Base-by-base conservation (phyloP, 2,797 vertebrate species). In the Neosalanx taihuensis region DNA sequence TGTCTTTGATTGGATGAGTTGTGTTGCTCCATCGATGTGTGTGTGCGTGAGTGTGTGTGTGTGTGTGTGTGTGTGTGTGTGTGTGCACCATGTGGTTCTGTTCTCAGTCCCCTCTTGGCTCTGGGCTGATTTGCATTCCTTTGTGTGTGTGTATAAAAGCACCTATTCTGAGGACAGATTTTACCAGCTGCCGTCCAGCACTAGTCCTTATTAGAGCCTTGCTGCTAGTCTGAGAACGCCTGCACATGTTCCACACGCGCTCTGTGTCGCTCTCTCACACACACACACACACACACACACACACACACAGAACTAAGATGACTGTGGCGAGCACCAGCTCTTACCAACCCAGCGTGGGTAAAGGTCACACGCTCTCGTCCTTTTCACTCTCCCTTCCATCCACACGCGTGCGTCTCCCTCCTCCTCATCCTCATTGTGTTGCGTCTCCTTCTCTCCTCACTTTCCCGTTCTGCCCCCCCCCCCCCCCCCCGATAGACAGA, bases 111-210 rank as follows among this genome's bases (percentile, higher is more conserved):
- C 93, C 94, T 89, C 95, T 96, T 93, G 87, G 94, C 93, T 91
- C 92, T 93, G 94, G 93, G 94, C 95, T 97, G 95, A 99, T 99
- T 99, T 97, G 94, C 96, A 96, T 96, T 94, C 94, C 95, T 96
- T 99, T 99, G 97, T 99, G 94, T 85, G 58, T 79, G 60, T 79
- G 92, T 90, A 98, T 97, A 97, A 99, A 97, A 90, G 94, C 92
- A 96, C 93, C 95, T 95, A 95, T 97, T 95, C 95, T 92, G 94
- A 93, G 93, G 87, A 92, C 87, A 69, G 95, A 96, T 92, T 97
- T 97, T 97, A 98, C 96, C 97, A 98, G 97, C 97, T 99, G 97
- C 96, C 95, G 89, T 97, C 95, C 95, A 96, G 93, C 94, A 94
- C 93, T 91, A 90, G 93, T 91, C 89, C 95, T 97, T 96, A 97